phyloP scores from a whole-genome alignment of 2,113 vertebrate genomes.

The Leucoraja erinaceus region DNA sequence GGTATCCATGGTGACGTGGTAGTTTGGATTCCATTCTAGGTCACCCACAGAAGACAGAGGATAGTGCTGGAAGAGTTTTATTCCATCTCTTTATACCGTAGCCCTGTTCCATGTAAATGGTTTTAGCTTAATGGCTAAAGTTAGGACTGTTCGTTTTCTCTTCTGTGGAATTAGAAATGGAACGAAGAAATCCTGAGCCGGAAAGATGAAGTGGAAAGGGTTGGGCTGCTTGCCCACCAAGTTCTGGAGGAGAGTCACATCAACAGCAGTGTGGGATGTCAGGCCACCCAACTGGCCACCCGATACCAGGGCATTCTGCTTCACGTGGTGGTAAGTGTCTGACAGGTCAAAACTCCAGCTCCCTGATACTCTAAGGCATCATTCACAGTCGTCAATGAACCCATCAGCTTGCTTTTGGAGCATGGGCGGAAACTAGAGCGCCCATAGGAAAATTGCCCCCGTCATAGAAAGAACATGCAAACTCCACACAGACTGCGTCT shows the following conservation, averaged over 20 bases:
- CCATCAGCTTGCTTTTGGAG: no score
- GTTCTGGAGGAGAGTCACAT: constrained; percentile 79
- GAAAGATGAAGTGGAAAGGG: constrained; percentile 82
- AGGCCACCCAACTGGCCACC: constrained; percentile 78
- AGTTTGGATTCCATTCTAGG: no score
- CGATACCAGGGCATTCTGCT: constrained; percentile 84
- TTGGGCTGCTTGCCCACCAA: constrained; percentile 79
- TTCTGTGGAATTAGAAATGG: constrained; percentile 63
- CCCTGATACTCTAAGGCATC: not conserved
- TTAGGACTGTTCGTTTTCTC: not conserved
- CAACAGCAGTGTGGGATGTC: constrained; percentile 68
- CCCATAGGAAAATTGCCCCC: no score
- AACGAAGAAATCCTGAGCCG: constrained; percentile 66
- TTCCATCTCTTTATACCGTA: no score
- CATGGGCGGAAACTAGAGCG: no score
- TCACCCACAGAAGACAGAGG: no score
- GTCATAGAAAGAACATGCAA: no score
- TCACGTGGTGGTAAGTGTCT: constrained; percentile 67
- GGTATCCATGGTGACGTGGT: no score
- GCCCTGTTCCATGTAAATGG: no score
- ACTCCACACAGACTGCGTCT: no score
- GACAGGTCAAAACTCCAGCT: constrained; percentile 46
- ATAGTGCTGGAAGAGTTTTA: no score
- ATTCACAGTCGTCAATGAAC: no score
- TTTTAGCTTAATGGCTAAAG: not conserved